Percentiles rank a stretch among this genome's conserved stretches.
These are phyloP conservation scores for Scytalopus superciliaris DNA, from an alignment of 2,113 vertebrate species.

Conservation along the genomic window DNA sequence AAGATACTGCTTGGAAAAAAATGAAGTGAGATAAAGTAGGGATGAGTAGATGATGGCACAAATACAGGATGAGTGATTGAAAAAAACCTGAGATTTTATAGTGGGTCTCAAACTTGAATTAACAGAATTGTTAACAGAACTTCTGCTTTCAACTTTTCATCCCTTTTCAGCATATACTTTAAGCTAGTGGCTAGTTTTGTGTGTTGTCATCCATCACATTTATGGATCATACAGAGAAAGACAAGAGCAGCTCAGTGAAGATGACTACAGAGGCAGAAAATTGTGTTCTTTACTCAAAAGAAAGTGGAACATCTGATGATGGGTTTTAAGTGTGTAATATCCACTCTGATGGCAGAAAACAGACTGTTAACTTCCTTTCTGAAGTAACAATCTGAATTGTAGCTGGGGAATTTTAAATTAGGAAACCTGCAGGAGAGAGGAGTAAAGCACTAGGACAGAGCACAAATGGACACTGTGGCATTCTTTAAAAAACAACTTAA, in stretches of 20 bases:
- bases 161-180: background rate
- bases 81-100: background rate
- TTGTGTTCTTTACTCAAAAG: background rate
- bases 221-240: background rate
- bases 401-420: background rate
- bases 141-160: background rate
- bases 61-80: background rate
- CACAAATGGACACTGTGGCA: rapidly evolving
- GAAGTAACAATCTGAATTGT: background rate
- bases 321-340: background rate
- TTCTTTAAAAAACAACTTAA: background rate
- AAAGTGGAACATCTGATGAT: background rate
- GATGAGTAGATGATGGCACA: background rate
- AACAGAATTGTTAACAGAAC: background rate
- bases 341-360: background rate
- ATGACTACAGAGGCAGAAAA: background rate
- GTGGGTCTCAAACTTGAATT: background rate
- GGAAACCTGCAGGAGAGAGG: background rate
- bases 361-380: background rate
- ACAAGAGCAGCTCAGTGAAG: background rate
- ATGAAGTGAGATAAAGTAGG: background rate
- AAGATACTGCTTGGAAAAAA: background rate
- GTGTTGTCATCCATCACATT: background rate
- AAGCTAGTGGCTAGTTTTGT: background rate
- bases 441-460: background rate